Evolutionary conservation across 2,888 invertebrate species (phyloP).

Genomic region (Congeria kusceri): DNA sequence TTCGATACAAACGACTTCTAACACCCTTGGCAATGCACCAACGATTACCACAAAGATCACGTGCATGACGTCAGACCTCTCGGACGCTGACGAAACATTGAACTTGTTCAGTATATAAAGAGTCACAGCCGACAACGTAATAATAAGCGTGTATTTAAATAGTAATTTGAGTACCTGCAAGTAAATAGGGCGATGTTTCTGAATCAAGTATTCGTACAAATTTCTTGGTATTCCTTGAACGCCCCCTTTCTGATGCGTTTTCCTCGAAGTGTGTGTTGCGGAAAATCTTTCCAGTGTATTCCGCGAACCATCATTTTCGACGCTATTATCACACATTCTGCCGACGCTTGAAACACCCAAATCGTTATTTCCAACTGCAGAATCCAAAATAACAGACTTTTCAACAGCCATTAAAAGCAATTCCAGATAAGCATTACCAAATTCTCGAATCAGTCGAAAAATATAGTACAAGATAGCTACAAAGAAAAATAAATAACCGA

Average conservation of each 20-base stretch:
- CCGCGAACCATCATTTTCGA: slow-evolving; percentile 8
- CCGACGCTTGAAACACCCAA: slow-evolving; percentile 34
- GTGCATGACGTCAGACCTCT: slow-evolving; percentile 28
- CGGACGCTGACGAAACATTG: background rate
- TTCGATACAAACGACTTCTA: slow-evolving; percentile 19
- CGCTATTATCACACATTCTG: slow-evolving; percentile 14
- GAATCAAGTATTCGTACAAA: slow-evolving; percentile 22
- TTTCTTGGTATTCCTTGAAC: slow-evolving; percentile 16
- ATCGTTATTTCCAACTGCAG: slow-evolving; percentile 8
- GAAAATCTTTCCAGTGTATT: slow-evolving; percentile 13
- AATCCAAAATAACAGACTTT: slow-evolving; percentile 19
- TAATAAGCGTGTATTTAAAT: background rate
- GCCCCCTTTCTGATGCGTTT: slow-evolving; percentile 11
- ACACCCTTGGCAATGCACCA: slow-evolving; percentile 24
- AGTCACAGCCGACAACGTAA: background rate
- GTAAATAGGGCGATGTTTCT: slow-evolving; percentile 17
- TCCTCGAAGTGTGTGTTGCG: too few species aligned
- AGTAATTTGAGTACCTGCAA: slow-evolving; percentile 17
- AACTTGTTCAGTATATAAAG: slow-evolving; percentile 8
- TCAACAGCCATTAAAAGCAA: slow-evolving; percentile 48
- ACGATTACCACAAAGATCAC: slow-evolving; percentile 22
- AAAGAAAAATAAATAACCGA: slow-evolving; percentile 53
- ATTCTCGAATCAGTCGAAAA: slow-evolving; percentile 38
- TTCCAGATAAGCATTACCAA: slow-evolving; percentile 40
- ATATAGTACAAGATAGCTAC: slow-evolving; percentile 49